These are phyloP conservation scores for Gymnodraco acuticeps DNA, from an alignment of 2,797 vertebrate species.

Conservation along the genomic window DNA sequence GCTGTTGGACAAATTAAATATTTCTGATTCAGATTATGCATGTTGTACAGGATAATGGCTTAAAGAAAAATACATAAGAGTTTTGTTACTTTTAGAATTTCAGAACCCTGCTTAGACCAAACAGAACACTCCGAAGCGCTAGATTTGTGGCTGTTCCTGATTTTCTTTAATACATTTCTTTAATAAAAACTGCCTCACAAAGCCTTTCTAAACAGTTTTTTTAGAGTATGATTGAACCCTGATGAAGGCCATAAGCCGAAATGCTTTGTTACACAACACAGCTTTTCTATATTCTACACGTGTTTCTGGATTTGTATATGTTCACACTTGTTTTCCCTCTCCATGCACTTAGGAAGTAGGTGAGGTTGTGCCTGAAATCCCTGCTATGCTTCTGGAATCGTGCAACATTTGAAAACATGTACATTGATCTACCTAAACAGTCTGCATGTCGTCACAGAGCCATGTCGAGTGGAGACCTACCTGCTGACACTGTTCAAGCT, in stretches of 20 bases:
- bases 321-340: background rate
- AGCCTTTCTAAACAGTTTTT: background rate
- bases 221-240: background rate
- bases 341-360: background rate
- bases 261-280: background rate
- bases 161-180: too few species aligned
- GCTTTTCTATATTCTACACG: background rate
- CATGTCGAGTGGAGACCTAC: constrained; percentile 35
- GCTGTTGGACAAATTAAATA: too few species aligned
- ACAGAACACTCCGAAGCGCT: too few species aligned
- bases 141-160: too few species aligned
- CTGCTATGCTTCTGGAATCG: background rate
- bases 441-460: background rate
- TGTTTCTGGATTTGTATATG: background rate
- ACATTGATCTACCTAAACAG: background rate
- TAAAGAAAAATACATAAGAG: too few species aligned
- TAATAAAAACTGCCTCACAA: background rate
- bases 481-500: constrained; percentile 27
- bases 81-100: too few species aligned
- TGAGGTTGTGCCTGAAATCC: background rate
- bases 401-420: too few species aligned
- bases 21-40: too few species aligned
- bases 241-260: background rate
- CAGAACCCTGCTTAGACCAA: too few species aligned
- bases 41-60: too few species aligned